Evolutionary conservation across 2,888 invertebrate species (phyloP).

Genomic region (Metellina segmentata): DNA sequence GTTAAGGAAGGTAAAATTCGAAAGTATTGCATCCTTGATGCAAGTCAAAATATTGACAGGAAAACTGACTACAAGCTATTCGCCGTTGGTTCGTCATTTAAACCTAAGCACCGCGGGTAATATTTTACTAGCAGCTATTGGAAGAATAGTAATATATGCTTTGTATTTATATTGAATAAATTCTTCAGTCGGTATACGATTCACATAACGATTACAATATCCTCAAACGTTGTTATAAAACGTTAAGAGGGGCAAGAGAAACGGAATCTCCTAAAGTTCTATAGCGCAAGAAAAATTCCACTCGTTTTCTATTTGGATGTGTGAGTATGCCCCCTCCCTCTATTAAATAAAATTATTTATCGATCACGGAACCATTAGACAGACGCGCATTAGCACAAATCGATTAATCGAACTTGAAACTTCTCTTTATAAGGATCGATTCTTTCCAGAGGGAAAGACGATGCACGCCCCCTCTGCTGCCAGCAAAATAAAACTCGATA

Average conservation of each 20-base stretch:
- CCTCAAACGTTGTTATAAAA: neutral
- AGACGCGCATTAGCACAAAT: conserved; percentile 63
- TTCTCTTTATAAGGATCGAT: conserved; percentile 62
- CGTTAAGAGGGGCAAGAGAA: neutral
- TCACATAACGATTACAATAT: neutral
- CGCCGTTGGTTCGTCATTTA: too few species aligned
- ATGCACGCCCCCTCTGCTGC: neutral
- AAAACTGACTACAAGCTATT: too few species aligned
- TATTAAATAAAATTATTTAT: conserved; percentile 67
- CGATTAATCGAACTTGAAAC: conserved; percentile 60
- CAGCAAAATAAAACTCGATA: neutral
- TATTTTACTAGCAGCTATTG: too few species aligned
- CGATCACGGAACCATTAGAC: conserved; percentile 66
- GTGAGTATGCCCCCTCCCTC: conserved; percentile 32
- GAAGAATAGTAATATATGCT: neutral
- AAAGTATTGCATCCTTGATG: too few species aligned
- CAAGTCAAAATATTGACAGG: too few species aligned
- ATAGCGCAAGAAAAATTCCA: conserved; percentile 12
- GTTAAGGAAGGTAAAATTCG: too few species aligned
- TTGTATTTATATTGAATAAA: neutral
- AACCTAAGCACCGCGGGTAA: too few species aligned
- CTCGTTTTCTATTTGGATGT: conserved; percentile 50
- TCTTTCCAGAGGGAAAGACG: conserved; percentile 22
- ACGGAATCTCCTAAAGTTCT: neutral
- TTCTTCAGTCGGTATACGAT: neutral